Conservation (phyloP, 53 echinoderm and acorn worm species). For the Arbacia lixula region DNA sequence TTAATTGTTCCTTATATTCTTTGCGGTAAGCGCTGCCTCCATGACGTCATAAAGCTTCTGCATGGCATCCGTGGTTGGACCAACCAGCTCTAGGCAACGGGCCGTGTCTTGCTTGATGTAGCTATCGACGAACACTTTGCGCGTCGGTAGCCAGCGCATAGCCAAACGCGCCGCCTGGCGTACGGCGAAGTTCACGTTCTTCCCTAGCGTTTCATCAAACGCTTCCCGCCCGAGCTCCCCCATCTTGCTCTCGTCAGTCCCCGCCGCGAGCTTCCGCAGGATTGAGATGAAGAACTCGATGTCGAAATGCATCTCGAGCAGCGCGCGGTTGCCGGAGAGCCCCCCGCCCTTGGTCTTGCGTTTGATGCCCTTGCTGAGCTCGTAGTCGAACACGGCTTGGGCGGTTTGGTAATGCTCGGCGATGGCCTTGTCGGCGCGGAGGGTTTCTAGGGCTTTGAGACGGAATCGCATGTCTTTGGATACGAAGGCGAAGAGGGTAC, state of each 20-base stretch:
- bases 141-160: constrained; percentile 76
- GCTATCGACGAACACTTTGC: constrained; percentile 57
- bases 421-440: constrained; percentile 24
- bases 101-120: constrained; percentile 66
- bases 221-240: constrained; percentile 64
- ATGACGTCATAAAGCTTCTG: constrained; percentile 61
- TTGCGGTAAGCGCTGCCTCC: constrained; percentile 32
- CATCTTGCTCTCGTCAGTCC: constrained; percentile 55
- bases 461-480: constrained; percentile 72
- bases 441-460: constrained; percentile 59
- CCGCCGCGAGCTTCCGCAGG: constrained; percentile 42
- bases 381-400: constrained; percentile 73
- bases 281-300: constrained; percentile 76
- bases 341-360: constrained; percentile 64
- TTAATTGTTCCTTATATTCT: neutral
- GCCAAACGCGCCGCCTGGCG: constrained; percentile 73
- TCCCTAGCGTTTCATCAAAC: constrained; percentile 61
- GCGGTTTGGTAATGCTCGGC: constrained; percentile 66
- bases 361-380: constrained; percentile 57
- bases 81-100: constrained; percentile 47
- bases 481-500: constrained; percentile 72
- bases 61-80: constrained; percentile 46
- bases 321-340: constrained; percentile 67
- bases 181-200: constrained; percentile 76
- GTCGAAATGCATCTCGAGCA: constrained; percentile 77